These are phyloP conservation scores for Nineta flava DNA, from an alignment of 2,888 invertebrate genomes.

Conservation along the genomic window DNA sequence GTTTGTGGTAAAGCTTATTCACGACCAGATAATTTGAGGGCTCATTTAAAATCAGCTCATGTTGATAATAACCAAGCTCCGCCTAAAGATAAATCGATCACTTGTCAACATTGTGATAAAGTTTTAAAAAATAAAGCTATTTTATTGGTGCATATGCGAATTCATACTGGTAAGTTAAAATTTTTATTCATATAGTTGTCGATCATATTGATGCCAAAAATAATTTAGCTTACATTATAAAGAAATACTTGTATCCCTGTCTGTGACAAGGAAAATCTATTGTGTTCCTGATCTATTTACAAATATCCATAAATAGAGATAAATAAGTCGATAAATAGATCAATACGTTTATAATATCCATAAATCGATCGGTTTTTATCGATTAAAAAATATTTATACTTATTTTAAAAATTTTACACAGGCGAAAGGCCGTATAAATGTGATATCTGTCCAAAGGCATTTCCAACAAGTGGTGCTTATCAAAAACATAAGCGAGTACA, in stretches of 20 bases:
- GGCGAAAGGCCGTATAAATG: conserved; percentile 45
- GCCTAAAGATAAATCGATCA: conserved; percentile 34
- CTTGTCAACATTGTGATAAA: conserved; percentile 47
- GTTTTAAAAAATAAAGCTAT: conserved; percentile 45
- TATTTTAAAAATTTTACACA: conserved; percentile 11
- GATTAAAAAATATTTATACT: neutral
- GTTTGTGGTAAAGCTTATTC: conserved; percentile 46
- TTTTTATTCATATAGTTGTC: neutral
- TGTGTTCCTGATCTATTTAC: too few relatives aligned
- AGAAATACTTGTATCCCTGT: too few relatives aligned
- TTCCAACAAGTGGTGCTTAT: conserved; percentile 57
- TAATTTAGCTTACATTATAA: too few relatives aligned
- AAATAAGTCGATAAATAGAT: too few relatives aligned
- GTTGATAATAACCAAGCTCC: conserved; percentile 27
- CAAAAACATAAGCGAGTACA: conserved; percentile 51
- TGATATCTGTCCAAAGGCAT: conserved; percentile 55
- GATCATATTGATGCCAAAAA: too few relatives aligned
- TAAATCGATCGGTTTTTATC: neutral
- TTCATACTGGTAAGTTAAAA: conserved; percentile 47
- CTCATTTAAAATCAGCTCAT: conserved; percentile 52
- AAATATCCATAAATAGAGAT: too few relatives aligned
- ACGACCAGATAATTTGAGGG: conserved; percentile 56
- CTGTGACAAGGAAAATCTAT: too few relatives aligned
- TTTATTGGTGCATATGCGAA: conserved; percentile 45
- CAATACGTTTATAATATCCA: neutral